Percentiles rank a stretch among this genome's conserved stretches.
These are phyloP conservation scores for Vollenhovia emeryi DNA, from an alignment of 1,140 invertebrate genomes.

Conservation along the genomic window DNA sequence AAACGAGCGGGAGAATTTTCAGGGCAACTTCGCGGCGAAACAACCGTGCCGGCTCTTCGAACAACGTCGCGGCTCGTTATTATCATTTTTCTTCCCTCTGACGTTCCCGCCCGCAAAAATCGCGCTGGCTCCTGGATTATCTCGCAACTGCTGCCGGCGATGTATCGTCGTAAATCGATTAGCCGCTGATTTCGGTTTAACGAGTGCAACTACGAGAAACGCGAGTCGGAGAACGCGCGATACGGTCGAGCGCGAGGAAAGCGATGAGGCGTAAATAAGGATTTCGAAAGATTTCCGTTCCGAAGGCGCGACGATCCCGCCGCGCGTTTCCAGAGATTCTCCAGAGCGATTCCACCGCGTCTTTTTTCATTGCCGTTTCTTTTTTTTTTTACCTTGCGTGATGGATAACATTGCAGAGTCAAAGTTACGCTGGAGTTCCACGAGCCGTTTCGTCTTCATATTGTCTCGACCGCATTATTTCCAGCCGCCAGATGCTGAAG, in stretches of 20 bases:
- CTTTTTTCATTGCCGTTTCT: not conserved
- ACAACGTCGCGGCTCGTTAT: slow-evolving; percentile 41
- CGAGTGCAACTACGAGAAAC: slow-evolving; percentile 39
- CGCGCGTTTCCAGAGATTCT: slow-evolving; percentile 3
- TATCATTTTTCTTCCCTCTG: slow-evolving; percentile 47
- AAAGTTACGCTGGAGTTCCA: slow-evolving; percentile 33
- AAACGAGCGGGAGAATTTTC: not conserved
- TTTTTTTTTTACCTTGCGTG: slow-evolving; percentile 24
- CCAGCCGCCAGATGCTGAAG: not conserved
- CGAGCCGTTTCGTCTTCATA: slow-evolving; percentile 51
- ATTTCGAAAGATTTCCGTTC: not conserved
- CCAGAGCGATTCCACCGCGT: not conserved
- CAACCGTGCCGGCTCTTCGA: not conserved
- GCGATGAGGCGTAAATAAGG: not conserved
- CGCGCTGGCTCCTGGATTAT: slow-evolving; percentile 21
- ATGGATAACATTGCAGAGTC: slow-evolving; percentile 39
- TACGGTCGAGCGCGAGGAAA: not conserved
- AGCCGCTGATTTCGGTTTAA: slow-evolving; percentile 66
- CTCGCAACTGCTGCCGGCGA: not conserved
- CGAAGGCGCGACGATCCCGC: not conserved
- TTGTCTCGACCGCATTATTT: slow-evolving; percentile 41
- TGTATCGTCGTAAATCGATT: slow-evolving; percentile 67
- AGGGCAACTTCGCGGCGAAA: slow-evolving; percentile 25
- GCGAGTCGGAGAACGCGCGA: not conserved
- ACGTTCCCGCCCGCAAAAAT: not conserved